phyloP scores from a whole-genome alignment of 2,888 invertebrate genomes.

The Scaeva pyrastri region DNA sequence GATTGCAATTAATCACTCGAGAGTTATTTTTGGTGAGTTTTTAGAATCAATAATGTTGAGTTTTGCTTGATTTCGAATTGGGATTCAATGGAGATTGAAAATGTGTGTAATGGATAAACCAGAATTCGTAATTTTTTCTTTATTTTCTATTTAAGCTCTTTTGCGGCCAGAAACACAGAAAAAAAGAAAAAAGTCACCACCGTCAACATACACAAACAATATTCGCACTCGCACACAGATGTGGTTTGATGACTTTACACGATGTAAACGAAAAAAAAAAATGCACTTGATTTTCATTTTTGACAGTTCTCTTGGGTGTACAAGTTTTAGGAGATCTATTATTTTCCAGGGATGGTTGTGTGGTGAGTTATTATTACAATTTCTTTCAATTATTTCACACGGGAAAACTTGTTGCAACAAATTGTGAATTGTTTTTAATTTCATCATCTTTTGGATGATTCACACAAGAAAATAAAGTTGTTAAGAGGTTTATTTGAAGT shows the following conservation, averaged over 20 bases:
- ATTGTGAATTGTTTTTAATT: too few species aligned
- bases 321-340: constrained; percentile 25
- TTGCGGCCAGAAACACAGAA: constrained; percentile 66
- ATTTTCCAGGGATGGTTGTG: constrained; percentile 53
- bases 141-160: constrained; percentile 50
- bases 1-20: not conserved
- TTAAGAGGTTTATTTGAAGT: too few species aligned
- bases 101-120: constrained; percentile 23
- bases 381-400: too few species aligned
- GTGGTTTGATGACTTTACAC: constrained; percentile 36
- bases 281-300: constrained; percentile 61
- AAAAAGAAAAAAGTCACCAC: constrained; percentile 62
- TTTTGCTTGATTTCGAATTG: constrained; percentile 3
- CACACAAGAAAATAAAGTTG: too few species aligned
- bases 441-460: too few species aligned
- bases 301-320: constrained; percentile 47
- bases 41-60: too few species aligned
- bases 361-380: constrained; percentile 31
- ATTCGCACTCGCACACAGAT: constrained; percentile 54
- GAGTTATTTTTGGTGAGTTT: too few species aligned
- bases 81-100: constrained; percentile 30
- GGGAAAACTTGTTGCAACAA: too few species aligned
- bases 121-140: constrained; percentile 18
- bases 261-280: constrained; percentile 68
- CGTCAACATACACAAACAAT: constrained; percentile 51